phyloP scores from a whole-genome alignment of 2,888 invertebrate genomes.

The Dicyrtomina minuta region DNA sequence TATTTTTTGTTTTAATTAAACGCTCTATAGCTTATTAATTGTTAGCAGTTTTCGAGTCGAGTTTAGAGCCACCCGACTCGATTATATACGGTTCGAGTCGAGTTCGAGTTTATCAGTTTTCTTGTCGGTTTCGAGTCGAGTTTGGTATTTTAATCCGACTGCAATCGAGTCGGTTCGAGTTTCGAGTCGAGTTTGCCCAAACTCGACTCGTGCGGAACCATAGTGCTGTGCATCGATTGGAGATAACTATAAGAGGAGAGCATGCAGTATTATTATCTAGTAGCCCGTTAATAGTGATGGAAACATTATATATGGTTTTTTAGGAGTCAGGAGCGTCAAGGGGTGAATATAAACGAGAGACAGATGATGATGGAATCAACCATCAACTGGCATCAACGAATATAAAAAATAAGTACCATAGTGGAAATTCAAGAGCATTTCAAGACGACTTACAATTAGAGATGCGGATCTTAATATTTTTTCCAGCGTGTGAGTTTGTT shows the following conservation, averaged over 20 bases:
- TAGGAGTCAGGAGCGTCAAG: constrained; percentile 21
- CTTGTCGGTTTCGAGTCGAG: too few relatives aligned
- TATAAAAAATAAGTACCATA: not conserved
- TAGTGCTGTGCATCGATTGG: too few relatives aligned
- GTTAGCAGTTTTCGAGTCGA: too few relatives aligned
- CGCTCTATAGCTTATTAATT: too few relatives aligned
- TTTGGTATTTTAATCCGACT: too few relatives aligned
- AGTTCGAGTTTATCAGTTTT: too few relatives aligned
- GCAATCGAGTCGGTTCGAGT: too few relatives aligned
- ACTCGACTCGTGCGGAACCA: too few relatives aligned
- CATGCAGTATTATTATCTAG: constrained; percentile 12
- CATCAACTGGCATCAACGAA: not conserved
- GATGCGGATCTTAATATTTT: constrained; percentile 21
- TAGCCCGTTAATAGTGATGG: constrained; percentile 28
- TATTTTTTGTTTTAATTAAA: too few relatives aligned
- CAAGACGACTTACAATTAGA: constrained; percentile 18
- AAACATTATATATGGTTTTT: constrained; percentile 22
- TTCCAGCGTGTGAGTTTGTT: not conserved
- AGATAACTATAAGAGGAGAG: not conserved
- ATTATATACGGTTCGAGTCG: too few relatives aligned
- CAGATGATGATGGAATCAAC: constrained; percentile 26
- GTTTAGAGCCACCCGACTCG: too few relatives aligned
- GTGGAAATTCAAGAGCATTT: constrained; percentile 16
- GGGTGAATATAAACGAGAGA: constrained; percentile 26
- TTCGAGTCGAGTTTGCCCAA: too few relatives aligned